phyloP scores from a whole-genome alignment of 2,888 invertebrate species.

The Oasisia sp. region DNA sequence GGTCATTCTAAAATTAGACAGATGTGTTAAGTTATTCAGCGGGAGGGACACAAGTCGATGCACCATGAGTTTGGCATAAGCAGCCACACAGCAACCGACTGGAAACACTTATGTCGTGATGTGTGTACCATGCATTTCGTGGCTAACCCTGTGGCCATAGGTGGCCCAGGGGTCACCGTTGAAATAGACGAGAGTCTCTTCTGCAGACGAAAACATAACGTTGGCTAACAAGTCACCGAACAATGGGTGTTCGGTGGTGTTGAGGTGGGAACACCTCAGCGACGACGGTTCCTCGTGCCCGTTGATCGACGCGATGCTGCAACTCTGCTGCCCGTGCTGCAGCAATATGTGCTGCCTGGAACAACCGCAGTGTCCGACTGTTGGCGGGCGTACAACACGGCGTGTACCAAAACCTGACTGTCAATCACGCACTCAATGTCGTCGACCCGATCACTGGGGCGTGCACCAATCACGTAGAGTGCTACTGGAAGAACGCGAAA shows the following conservation, averaged over 20 bases:
- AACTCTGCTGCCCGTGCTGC: not conserved
- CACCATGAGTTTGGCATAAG: too few relatives aligned
- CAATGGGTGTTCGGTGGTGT: constrained; percentile 22
- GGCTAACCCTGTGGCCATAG: not conserved
- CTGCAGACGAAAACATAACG: not conserved
- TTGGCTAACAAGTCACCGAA: not conserved
- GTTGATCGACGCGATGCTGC: not conserved
- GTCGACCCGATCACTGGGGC: not conserved
- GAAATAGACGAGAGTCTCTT: not conserved
- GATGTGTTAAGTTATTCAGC: too few relatives aligned
- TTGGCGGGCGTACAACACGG: too few relatives aligned
- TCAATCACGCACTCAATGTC: too few relatives aligned
- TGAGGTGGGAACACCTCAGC: not conserved
- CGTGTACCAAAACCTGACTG: too few relatives aligned
- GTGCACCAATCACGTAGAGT: not conserved
- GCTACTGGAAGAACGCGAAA: not conserved
- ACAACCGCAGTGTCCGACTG: too few relatives aligned
- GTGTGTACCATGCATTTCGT: not conserved
- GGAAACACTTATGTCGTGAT: too few relatives aligned
- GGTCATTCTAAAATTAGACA: too few relatives aligned
- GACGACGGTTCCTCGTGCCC: not conserved
- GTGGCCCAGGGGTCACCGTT: not conserved
- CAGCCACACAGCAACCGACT: too few relatives aligned
- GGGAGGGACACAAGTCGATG: too few relatives aligned
- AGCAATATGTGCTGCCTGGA: too few relatives aligned